These are phyloP conservation scores for Coleophora flavipennella DNA, from an alignment of 2,888 invertebrate genomes.

Conservation along the genomic window DNA sequence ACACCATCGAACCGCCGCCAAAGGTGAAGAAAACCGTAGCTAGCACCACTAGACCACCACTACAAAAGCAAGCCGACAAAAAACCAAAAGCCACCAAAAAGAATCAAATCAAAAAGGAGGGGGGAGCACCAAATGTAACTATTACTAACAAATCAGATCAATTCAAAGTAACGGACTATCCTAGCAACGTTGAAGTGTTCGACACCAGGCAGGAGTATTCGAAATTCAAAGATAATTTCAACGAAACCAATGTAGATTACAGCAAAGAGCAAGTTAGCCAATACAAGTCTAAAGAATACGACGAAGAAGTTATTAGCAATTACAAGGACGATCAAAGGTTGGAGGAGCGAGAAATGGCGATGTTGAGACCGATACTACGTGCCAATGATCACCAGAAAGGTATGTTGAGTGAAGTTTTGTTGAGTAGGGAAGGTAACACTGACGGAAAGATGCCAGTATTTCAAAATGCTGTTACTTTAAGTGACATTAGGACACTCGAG, in stretches of 20 bases:
- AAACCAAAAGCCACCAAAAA: constrained; percentile 22
- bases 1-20: constrained; percentile 11
- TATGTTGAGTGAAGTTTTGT: constrained; percentile 12
- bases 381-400: constrained; percentile 20
- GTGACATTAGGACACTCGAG: constrained; percentile 40
- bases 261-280: constrained; percentile 16
- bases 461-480: constrained; percentile 33
- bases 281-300: constrained; percentile 16
- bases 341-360: constrained; percentile 34
- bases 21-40: constrained; percentile 17
- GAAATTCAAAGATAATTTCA: constrained; percentile 43
- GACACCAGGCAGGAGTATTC: constrained; percentile 27
- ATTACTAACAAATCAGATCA: constrained; percentile 28
- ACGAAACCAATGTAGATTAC: constrained; percentile 16
- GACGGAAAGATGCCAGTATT: constrained; percentile 55
- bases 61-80: constrained; percentile 19
- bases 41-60: constrained; percentile 8
- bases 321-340: constrained; percentile 24
- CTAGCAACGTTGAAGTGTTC: constrained; percentile 33
- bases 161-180: constrained; percentile 28
- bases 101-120: constrained; percentile 17
- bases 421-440: constrained; percentile 29
- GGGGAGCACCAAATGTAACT: constrained; percentile 46
- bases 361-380: constrained; percentile 31
- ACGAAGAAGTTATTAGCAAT: constrained; percentile 15